phyloP scores from a whole-genome alignment of 1,140 invertebrate genomes.

The Zophobas atratus region DNA sequence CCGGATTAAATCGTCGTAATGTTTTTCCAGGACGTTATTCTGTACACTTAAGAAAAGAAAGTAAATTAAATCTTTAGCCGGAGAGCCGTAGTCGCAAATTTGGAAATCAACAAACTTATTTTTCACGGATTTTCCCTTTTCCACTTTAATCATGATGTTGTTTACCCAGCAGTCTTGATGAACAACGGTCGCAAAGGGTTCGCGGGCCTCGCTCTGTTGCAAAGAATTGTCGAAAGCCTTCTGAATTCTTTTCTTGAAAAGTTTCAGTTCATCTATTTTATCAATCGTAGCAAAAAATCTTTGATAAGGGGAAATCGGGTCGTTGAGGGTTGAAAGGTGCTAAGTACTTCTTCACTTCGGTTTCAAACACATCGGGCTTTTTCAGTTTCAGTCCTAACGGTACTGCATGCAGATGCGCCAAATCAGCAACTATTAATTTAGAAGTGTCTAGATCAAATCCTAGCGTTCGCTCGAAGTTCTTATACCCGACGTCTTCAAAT shows the following conservation, averaged over 20 bases:
- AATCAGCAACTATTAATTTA: neutral
- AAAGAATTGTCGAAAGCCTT: neutral
- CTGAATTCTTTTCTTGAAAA: neutral
- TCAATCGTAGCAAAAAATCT: neutral
- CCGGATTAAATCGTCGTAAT: constrained; percentile 67
- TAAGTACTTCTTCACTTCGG: too few relatives aligned
- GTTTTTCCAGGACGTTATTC: constrained; percentile 62
- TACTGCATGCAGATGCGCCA: neutral
- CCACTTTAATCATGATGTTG: too few relatives aligned
- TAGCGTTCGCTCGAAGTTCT: too few relatives aligned
- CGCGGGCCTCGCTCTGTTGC: too few relatives aligned
- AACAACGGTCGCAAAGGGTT: too few relatives aligned
- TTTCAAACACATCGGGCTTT: too few relatives aligned
- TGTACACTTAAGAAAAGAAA: constrained; percentile 71
- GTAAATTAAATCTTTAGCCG: constrained; percentile 60
- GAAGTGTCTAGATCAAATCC: too few relatives aligned
- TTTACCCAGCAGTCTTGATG: too few relatives aligned
- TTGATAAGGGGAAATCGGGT: neutral
- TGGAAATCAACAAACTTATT: constrained; percentile 77
- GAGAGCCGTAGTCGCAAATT: constrained; percentile 69
- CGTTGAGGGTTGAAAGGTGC: too few relatives aligned
- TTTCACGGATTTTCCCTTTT: constrained; percentile 58
- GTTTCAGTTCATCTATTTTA: neutral
- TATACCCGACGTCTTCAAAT: too few relatives aligned
- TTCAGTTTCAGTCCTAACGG: neutral